Evolutionary conservation across 2,888 invertebrate species (phyloP).

Genomic region (Diarsia rubi): DNA sequence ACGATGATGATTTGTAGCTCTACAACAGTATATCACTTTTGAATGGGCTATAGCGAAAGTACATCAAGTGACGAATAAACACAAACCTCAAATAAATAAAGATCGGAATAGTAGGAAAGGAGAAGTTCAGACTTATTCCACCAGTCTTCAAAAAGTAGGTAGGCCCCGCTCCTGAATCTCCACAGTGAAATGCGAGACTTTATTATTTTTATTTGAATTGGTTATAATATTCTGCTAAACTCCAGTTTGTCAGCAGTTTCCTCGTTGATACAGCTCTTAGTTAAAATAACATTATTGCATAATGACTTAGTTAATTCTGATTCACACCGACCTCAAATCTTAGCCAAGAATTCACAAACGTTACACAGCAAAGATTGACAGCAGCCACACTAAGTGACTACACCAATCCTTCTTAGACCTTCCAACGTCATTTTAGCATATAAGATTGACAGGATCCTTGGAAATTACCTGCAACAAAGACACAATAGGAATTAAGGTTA

Average conservation of each 20-base stretch:
- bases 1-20: not conserved
- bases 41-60: not conserved
- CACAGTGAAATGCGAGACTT: not conserved
- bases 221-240: too few relatives aligned
- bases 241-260: too few relatives aligned
- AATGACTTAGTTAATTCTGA: not conserved
- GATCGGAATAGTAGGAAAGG: not conserved
- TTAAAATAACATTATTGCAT: too few relatives aligned
- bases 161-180: not conserved
- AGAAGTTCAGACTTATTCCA: not conserved
- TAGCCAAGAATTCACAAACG: not conserved
- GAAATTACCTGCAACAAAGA: slow-evolving; percentile 59
- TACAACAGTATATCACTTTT: not conserved
- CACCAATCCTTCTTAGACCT: slow-evolving; percentile 28
- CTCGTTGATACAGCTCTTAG: too few relatives aligned
- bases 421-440: not conserved
- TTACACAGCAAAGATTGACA: not conserved
- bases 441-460: slow-evolving; percentile 33
- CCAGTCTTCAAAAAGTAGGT: not conserved
- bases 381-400: not conserved
- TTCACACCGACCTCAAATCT: not conserved
- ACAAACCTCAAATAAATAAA: not conserved
- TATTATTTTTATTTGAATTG: too few relatives aligned
- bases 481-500: slow-evolving; percentile 20
- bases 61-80: not conserved